Base-by-base conservation (phyloP, 2,797 vertebrate species). In the Halcyon chelicuti region DNA sequence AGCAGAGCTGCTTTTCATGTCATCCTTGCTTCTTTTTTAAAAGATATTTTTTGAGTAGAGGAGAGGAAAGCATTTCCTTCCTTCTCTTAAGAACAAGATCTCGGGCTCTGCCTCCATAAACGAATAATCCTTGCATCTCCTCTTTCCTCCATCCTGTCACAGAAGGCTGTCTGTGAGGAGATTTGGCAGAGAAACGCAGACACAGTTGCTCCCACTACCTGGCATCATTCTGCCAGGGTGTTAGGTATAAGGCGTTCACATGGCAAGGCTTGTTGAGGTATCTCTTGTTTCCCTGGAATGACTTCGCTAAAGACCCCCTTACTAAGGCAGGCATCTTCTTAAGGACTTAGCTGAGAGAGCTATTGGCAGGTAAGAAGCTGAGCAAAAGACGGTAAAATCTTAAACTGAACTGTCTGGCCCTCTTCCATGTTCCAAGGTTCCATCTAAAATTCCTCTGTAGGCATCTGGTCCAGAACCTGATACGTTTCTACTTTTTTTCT, bases 111-210 rank as follows among this genome's bases (percentile, higher is more conserved):
- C 31, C 22, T 90, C 31, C 16, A 1, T 54, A 37, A 73, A 51
- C 40, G n/a, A 71, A 26, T 46, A 75, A 15, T 42, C 33, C 25
- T 78, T 71, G 11, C 18, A 20, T 18, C 10, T 90, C 25, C 8
- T 68, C 31, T 76, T 85, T 55, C 26, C 9, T 89, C 17, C 7
- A 1, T 80, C 25, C 20, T 10, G 2, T 60, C 65, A 76, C 55
- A 67, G 35, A 75, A 55, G 51, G 25, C 35, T 86, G 25, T 63
- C 75, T 93, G 10, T 65, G 62, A 68, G 40, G 65, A 67, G 21
- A 9, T 44, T 65, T 0, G 0, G 4, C 14, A 39, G 73, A 37
- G 55, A 33, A 68, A 7, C 44, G 74, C 4, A 0, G 47, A 31
- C 52, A 37, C 21, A 65, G 1, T 29, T 66, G 12, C 12, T 67